Base-by-base conservation (phyloP, 1,140 invertebrate genomes). In the Lycorma delicatula region DNA sequence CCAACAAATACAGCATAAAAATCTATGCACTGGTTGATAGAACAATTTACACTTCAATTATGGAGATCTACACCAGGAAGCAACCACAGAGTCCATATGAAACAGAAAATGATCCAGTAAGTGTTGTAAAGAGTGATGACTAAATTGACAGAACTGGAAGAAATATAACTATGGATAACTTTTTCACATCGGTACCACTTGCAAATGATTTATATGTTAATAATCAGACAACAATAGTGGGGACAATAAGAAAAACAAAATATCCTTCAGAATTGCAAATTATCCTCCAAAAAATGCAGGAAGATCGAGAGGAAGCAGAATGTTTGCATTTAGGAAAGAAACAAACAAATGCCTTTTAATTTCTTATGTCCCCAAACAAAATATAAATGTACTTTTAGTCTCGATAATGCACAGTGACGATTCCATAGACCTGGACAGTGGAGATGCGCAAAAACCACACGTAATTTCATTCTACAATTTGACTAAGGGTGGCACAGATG, bases 401-500 rank as follows among this genome's bases (percentile, higher is more conserved):
- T 49, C 47, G 7, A 49, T 25, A 16, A 22, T 49, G 16, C 41
- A 49, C 26, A 9, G 11, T 23, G 47, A 49, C 12, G 47, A 49
- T 49, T 16, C 11, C 7, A 49, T 49, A 7, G 47, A 49, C 26
- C 47, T 25, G 12, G 47, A 49, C 23, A 9, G 18, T 49, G 47
- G 25, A 20, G 47, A 49, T 27, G 34, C 36, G 4, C 7, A 7
- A 22, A 63, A 60, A 28, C 63, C 60, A 20, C 46, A 61, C 20
- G 50, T 65, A 22, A 64, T 66, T 18, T 61, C 60, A 25, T 61
- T n/a, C n/a, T n/a, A 74, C 47, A 69, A 75, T 56, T 62, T 54
- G 18, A 74, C 71, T 13, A 77, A 76, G 68, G 68, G 69, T 51
- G 69, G 67, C 31, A 70, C 74, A 0, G 72, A 74, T 61, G 55